These are phyloP conservation scores for Diabrotica virgifera DNA, from an alignment of 1,140 invertebrate genomes.

Conservation along the genomic window DNA sequence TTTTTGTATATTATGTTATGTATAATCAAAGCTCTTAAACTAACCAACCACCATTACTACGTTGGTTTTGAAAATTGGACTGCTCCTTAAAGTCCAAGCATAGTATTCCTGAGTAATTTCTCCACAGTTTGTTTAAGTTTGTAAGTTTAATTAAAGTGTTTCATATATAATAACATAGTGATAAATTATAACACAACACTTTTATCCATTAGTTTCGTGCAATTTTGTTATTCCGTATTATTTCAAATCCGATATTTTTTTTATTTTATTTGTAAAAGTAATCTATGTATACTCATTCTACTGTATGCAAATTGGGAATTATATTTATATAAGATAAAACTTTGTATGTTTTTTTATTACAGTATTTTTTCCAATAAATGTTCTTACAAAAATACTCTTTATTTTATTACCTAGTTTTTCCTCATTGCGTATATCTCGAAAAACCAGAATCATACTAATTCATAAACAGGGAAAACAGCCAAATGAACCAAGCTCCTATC, in stretches of 20 bases:
- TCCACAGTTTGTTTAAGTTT: no score
- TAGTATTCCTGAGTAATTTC: no score
- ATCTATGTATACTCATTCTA: slow-evolving; percentile 30
- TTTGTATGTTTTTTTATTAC: slow-evolving; percentile 38
- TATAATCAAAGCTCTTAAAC: neutral
- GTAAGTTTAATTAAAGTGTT: slow-evolving; percentile 1
- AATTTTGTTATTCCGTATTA: neutral
- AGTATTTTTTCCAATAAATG: slow-evolving; percentile 39
- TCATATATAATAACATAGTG: slow-evolving; percentile 1
- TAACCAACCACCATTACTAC: no score
- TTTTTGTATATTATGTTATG: slow-evolving; percentile 11
- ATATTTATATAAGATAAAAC: slow-evolving; percentile 33
- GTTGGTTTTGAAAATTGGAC: no score
- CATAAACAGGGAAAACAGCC: no score
- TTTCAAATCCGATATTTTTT: slow-evolving; percentile 8
- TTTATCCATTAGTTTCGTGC: slow-evolving; percentile 9
- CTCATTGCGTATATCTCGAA: no score
- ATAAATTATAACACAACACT: slow-evolving; percentile 7
- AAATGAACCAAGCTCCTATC: no score
- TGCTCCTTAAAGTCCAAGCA: no score
- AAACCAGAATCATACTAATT: no score
- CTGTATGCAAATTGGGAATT: slow-evolving; percentile 29
- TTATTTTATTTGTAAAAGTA: slow-evolving; percentile 20
- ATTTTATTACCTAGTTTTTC: no score
- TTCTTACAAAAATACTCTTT: slow-evolving; percentile 28